Base-by-base conservation (phyloP, 1,140 invertebrate species). In the Octopus sinensis region DNA sequence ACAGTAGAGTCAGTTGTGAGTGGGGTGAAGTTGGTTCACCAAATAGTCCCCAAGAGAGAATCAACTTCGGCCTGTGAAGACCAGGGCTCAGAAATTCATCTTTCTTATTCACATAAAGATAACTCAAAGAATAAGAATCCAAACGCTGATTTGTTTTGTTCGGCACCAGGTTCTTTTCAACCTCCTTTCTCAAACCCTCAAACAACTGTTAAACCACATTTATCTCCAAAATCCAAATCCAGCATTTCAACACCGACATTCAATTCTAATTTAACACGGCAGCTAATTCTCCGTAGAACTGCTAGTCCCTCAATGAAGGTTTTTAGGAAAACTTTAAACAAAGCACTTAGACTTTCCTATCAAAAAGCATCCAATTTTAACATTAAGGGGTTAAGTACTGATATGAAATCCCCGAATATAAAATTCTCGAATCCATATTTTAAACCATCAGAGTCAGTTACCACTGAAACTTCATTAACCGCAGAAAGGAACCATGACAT, bases 1-100 rank as follows among this genome's bases (percentile, higher is more conserved):
- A n/a, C 68, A 73, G 68, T 73, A 6, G 68, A 23, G 30, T 73
- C 68, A 23, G 68, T 73, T 73, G 13, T 73, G 7, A 73, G 30
- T 73, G 68, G 68, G 68, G 68, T 73, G 68, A 73, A 23, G 68
- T 73, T 73, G 17, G 68, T 73, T 73, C 17, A 73, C 13, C 68
- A 73, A 73, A 73, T 73, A 73, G 30, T 73, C 13, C 6, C 68
- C 30, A 73, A 73, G 68, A 17, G 30, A 73, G 68, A 73, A 73
- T 23, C 13, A 13, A 73, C 13, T 73, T 73, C 13, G 13, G 68
- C 4, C 68, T n/a, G 5, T 7, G 68, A 73, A 73, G 68, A 73
- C 13, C 5, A 13, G 6, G 30, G 17, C 17, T 73, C 13, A 13
- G 30, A 73, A n/a, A 17, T 23, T n/a, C 7, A 73, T 23, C 68